A percentile compares a stretch with the other conserved stretches of the same genome.
Evolutionary conservation across 2,888 invertebrate genomes (phyloP).

Genomic region (Drosophila cognata): DNA sequence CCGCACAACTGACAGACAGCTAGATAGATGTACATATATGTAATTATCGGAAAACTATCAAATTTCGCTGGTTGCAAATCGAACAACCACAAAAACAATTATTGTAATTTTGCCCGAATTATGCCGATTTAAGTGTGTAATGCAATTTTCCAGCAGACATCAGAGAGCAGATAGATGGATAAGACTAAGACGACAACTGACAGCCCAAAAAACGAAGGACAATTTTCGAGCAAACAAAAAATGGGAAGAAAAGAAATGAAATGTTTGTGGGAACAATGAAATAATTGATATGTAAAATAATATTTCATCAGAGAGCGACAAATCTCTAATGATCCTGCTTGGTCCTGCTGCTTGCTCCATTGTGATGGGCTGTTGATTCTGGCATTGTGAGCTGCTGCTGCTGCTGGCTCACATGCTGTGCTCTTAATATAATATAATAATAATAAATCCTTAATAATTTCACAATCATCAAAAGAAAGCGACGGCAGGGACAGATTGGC

Average conservation of each 20-base stretch:
- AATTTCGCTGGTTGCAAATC: constrained; percentile 50
- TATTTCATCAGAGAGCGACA: constrained; percentile 60
- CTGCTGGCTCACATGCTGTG: constrained; percentile 67
- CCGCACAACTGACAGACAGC: constrained; percentile 21
- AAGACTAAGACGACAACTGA: constrained; percentile 39
- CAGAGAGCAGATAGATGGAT: not conserved
- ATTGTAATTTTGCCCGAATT: constrained; percentile 40
- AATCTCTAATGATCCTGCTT: constrained; percentile 62
- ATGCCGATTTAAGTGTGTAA: constrained; percentile 35
- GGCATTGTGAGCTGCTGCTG: constrained; percentile 32
- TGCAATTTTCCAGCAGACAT: constrained; percentile 59
- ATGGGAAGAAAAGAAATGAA: constrained; percentile 22
- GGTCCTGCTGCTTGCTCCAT: constrained; percentile 16
- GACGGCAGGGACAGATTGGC: constrained; percentile 73
- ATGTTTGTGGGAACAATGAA: constrained; percentile 69
- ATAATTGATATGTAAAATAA: constrained; percentile 85
- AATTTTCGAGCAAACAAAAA: constrained; percentile 39
- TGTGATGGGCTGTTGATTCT: constrained; percentile 46
- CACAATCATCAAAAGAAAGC: constrained; percentile 83
- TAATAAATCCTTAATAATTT: constrained; percentile 85
- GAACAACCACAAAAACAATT: constrained; percentile 38
- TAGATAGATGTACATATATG: constrained; percentile 58
- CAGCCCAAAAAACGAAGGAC: constrained; percentile 11
- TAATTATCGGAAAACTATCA: constrained; percentile 52
- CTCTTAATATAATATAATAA: constrained; percentile 85